Conservation (phyloP, 1,140 invertebrate genomes). For the Drosophila mayri region DNA sequence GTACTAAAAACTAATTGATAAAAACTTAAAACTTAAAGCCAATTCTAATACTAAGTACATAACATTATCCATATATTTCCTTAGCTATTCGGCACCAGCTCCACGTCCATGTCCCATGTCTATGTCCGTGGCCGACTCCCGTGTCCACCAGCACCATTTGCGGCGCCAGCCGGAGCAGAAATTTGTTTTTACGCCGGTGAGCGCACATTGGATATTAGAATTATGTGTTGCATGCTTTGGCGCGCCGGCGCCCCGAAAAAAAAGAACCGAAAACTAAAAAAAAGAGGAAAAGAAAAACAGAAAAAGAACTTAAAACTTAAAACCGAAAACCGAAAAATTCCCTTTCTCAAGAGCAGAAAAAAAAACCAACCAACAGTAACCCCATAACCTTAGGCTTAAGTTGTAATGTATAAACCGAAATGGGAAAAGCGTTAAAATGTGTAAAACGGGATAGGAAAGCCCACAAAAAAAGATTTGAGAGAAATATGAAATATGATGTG, state of each 20-base stretch:
- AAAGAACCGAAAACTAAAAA: constrained; percentile 5
- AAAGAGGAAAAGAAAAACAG: background rate
- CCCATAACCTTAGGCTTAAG: constrained; percentile 44
- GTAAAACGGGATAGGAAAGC: background rate
- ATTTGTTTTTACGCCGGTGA: constrained; percentile 43
- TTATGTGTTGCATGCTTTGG: constrained; percentile 53
- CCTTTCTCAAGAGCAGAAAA: constrained; percentile 37
- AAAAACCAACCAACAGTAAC: constrained; percentile 24
- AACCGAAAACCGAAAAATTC: constrained; percentile 21
- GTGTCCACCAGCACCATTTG: constrained; percentile 7
- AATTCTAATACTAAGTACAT: constrained; percentile 45
- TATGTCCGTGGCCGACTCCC: constrained; percentile 14
- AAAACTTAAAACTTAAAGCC: constrained; percentile 16
- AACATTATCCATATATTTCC: constrained; percentile 26
- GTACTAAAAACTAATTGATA: constrained; percentile 18
- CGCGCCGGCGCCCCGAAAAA: constrained; percentile 31
- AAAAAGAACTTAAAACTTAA: background rate
- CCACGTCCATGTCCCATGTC: constrained; percentile 13
- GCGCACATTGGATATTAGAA: constrained; percentile 54
- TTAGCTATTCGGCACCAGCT: constrained; percentile 28
- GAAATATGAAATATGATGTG: constrained; percentile 12
- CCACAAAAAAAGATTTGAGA: constrained; percentile 15
- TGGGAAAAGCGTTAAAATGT: constrained; percentile 23
- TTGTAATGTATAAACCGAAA: constrained; percentile 48
- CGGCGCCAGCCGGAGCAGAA: constrained; percentile 16